phyloP scores from a whole-genome alignment of 2,113 vertebrate genomes.

The Ophiodon elongatus region DNA sequence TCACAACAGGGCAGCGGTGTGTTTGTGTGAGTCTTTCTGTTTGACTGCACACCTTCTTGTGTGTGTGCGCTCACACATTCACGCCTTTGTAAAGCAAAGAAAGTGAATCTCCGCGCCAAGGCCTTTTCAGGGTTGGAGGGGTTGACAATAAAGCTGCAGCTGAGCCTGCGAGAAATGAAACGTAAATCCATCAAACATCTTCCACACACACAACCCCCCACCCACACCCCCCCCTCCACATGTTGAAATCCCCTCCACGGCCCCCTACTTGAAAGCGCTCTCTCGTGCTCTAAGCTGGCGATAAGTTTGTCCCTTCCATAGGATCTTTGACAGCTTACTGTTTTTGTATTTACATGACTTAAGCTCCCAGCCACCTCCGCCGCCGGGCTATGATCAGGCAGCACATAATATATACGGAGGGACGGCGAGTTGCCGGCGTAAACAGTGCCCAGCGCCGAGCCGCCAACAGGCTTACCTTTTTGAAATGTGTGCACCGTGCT shows the following conservation, averaged over 20 bases:
- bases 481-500: constrained; percentile 53
- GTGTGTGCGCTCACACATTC: constrained; percentile 23
- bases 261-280: constrained; percentile 68
- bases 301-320: constrained; percentile 75
- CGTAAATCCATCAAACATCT: constrained; percentile 74
- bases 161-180: constrained; percentile 69
- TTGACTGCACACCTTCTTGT: constrained; percentile 32
- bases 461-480: constrained; percentile 69
- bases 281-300: constrained; percentile 74
- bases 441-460: constrained; percentile 48
- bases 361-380: constrained; percentile 67
- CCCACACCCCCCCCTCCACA: neutral
- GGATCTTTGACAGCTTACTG: constrained; percentile 71
- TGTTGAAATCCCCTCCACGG: constrained; percentile 51
- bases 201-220: neutral
- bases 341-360: constrained; percentile 75
- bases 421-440: constrained; percentile 43
- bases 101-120: constrained; percentile 39
- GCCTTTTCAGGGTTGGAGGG: constrained; percentile 63
- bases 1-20: neutral
- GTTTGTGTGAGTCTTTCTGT: constrained; percentile 20
- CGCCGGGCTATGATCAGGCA: constrained; percentile 47
- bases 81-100: constrained; percentile 54
- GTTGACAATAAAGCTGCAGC: constrained; percentile 67
- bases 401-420: constrained; percentile 57